Base-by-base conservation (phyloP, 2,797 vertebrate species). In the Megaceryle alcyon region DNA sequence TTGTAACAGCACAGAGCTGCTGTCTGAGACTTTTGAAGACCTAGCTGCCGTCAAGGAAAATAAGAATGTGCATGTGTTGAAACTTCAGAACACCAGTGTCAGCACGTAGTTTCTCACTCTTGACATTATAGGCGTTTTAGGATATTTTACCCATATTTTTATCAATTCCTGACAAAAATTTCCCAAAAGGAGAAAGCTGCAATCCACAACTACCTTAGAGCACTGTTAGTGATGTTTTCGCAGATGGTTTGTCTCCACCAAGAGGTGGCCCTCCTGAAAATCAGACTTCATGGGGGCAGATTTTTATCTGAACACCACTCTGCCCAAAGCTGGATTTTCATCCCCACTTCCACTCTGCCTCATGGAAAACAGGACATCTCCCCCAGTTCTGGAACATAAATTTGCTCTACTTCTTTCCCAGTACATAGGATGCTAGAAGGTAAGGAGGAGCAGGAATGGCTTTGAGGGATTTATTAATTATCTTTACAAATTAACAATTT, bases 401-500 rank as follows among this genome's bases (percentile, higher is more conserved):
- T 25, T 41, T 77, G 4, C 29, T 53, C 31, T 64, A 53, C 15
- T 48, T 22, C 43, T 43, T 86, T 76, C 51, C 51, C 22, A 31
- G 41, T 3, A 7, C 6, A 18, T 9, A n/a, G 26, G 21, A 49
- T 11, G 3, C 28, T 48, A 44, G 51, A 53, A 54, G 23, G 14
- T 9, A 16, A 49, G 29, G 48, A 81, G 26, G 25, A 25, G 28
- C 64, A 64, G 53, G 48, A 43, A 19, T 25, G 14, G 82, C 63
- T 68, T 48, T 49, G 83, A 63, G 13, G 54, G 35, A 73, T 44
- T 15, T 20, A 69, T 28, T 20, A 59, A 94, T 59, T 26, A 76
- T 79, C 37, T 76, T 86, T 84, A 82, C 71, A 64, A 91, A 51
- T 72, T 10, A 89, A 72, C 70, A 86, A 86, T 69, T 91, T 80